phyloP scores from a whole-genome alignment of 2,113 vertebrate genomes.

The Lipophrys pholis region DNA sequence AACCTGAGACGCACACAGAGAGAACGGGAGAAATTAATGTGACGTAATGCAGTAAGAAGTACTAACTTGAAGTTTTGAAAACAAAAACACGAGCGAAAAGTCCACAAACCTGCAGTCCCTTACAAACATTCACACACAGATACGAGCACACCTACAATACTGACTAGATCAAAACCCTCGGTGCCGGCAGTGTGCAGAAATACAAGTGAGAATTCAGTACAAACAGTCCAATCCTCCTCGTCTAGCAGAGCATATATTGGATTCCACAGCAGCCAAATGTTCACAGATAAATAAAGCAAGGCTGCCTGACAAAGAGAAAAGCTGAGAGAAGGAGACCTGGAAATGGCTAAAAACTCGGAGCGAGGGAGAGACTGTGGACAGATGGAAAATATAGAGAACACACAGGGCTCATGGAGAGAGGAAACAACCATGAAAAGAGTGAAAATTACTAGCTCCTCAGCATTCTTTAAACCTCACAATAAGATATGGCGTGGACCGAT shows the following conservation, averaged over 20 bases:
- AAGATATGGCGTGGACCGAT: conserved; percentile 28
- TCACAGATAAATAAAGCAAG: conserved; percentile 31
- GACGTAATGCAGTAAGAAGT: neutral
- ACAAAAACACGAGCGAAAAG: neutral
- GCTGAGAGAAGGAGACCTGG: conserved; percentile 8
- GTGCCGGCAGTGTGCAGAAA: neutral
- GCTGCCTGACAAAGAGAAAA: conserved; percentile 8
- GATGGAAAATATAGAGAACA: conserved; percentile 24
- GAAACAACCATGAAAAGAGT: conserved; percentile 11
- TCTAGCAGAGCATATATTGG: conserved; percentile 4
- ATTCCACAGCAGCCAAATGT: conserved; percentile 29
- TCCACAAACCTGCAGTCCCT: conserved; percentile 13
- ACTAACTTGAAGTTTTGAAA: neutral
- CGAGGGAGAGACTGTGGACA: neutral
- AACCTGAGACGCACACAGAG: conserved; percentile 78
- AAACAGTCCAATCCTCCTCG: conserved; percentile 18
- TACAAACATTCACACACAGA: conserved; percentile 21
- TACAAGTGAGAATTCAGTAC: conserved; percentile 30
- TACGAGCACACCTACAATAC: neutral
- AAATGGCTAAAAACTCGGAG: neutral
- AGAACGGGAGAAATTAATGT: conserved; percentile 2
- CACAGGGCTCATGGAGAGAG: neutral
- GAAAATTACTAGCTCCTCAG: conserved; percentile 28
- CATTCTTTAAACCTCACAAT: conserved; percentile 43
- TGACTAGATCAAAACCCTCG: conserved; percentile 9